These are phyloP conservation scores for Holcopasites calliopsidis DNA, from an alignment of 1,140 invertebrate genomes.

Conservation along the genomic window DNA sequence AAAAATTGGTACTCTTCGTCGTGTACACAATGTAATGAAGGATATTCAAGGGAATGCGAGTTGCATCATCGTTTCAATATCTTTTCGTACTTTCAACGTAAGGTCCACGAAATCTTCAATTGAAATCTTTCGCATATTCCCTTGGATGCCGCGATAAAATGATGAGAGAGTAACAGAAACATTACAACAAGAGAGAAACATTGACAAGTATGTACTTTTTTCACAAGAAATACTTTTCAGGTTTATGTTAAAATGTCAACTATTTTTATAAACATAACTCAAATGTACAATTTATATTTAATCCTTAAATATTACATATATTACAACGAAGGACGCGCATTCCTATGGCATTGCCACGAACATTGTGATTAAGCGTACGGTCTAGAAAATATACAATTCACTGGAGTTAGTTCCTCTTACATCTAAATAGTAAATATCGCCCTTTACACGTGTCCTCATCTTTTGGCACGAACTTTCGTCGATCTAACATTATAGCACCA, in stretches of 20 bases:
- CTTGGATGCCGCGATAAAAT: too few species aligned
- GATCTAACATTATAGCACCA: constrained; percentile 48
- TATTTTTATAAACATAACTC: constrained; percentile 39
- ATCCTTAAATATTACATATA: constrained; percentile 59
- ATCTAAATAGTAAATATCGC: neutral
- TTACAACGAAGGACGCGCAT: constrained; percentile 50
- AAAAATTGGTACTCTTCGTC: neutral
- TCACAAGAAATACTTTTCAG: too few species aligned
- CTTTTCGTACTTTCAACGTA: neutral
- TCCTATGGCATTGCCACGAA: constrained; percentile 19
- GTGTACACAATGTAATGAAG: neutral
- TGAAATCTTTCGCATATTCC: too few species aligned
- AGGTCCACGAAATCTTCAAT: neutral
- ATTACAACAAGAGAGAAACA: too few species aligned
- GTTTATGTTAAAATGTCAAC: neutral
- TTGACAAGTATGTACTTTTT: too few species aligned
- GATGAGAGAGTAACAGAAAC: too few species aligned
- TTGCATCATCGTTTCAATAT: neutral
- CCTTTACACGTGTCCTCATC: constrained; percentile 35
- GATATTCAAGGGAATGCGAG: neutral
- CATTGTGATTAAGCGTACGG: constrained; percentile 30
- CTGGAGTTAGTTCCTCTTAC: constrained; percentile 32
- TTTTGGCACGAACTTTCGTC: constrained; percentile 38
- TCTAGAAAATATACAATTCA: constrained; percentile 49
- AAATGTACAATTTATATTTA: constrained; percentile 64